phyloP scores from a whole-genome alignment of 1,140 invertebrate species.

The Ips nitidus region DNA sequence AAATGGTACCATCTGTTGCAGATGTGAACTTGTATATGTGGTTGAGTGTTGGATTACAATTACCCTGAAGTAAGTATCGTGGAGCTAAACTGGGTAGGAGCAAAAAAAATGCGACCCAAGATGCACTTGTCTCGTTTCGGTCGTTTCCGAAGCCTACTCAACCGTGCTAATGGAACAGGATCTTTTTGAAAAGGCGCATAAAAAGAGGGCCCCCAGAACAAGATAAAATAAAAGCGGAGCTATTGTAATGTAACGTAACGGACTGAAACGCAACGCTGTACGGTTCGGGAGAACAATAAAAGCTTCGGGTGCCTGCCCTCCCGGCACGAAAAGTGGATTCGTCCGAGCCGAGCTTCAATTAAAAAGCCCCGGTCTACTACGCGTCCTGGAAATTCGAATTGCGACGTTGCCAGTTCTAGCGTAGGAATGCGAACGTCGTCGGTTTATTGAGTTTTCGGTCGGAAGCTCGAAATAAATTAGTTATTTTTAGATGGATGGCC shows the following conservation, averaged over 20 bases:
- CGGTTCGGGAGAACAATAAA: slow-evolving; percentile 29
- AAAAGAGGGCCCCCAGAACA: slow-evolving; percentile 14
- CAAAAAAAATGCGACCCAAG: background rate
- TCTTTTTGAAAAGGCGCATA: background rate
- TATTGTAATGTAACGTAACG: slow-evolving; percentile 27
- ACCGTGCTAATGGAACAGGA: slow-evolving; percentile 10
- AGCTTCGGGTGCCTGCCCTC: slow-evolving; percentile 37
- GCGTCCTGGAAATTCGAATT: slow-evolving; percentile 44
- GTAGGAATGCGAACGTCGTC: slow-evolving; percentile 10
- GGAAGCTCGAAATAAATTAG: slow-evolving; percentile 31
- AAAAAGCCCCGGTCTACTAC: slow-evolving; percentile 46
- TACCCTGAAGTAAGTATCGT: background rate
- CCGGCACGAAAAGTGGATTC: slow-evolving; percentile 43
- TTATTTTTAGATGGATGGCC: slow-evolving; percentile 25
- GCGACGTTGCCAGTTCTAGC: slow-evolving; percentile 29
- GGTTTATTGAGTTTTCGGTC: slow-evolving; percentile 25
- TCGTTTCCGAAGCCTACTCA: background rate
- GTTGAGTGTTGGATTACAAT: background rate
- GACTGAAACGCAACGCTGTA: slow-evolving; percentile 10
- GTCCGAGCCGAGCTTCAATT: slow-evolving; percentile 45
- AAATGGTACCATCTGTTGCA: background rate
- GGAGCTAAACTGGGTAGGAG: background rate
- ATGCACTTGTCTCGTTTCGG: slow-evolving; percentile 14
- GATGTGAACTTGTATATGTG: background rate
- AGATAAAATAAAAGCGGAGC: slow-evolving; percentile 21